Evolutionary conservation across 2,888 invertebrate species (phyloP), one percentile per base, ranked within the genome.

Genomic region (Helobdella robusta): DNA sequence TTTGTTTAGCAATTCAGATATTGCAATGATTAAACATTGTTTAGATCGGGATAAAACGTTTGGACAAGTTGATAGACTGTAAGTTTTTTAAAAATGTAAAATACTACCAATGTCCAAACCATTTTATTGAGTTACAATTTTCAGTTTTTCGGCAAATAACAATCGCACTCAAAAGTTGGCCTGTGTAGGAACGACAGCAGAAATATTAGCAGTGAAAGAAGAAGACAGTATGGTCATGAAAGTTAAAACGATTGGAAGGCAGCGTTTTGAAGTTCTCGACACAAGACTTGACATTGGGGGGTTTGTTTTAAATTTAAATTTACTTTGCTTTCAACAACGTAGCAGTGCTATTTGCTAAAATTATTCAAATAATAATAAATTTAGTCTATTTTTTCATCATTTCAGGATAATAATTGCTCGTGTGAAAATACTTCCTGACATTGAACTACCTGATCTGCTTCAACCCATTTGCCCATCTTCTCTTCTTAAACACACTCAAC

Each of bases 211-310:
- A 66, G 83, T 83, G 67, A 82, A 82, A 64, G 76, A 78, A 68
- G 83, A 82, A 65, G 74, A 73, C 20, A 11, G 28, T 35, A 61
- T 61, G 25, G 32, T 23, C 28, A 28, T 40, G 35, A 46, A 44
- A 44, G 40, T 87, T 20, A 86, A 86, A 78, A 88, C 89, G 0
- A 85, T 85, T 74, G 89, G 88, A 0, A 79, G 89, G 59, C 89
- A 89, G 75, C 81, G 89, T 67, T 89, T 89, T 76, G 81, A 83
- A 73, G 79, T 87, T 58, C 72, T 85, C 1, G 80, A 81, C 48
- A 79, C 78, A 5, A 74, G 77, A 66, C 71, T 80, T 35, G 79
- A 81, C 65, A 72, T 78, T 8, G 80, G 81, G 68, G 82, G 82
- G 71, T 71, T 52, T 56, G 67, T 50, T 15, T 34, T 40, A 15